These are phyloP conservation scores for Helobdella robusta DNA, from an alignment of 2,888 invertebrate species.

Conservation along the genomic window DNA sequence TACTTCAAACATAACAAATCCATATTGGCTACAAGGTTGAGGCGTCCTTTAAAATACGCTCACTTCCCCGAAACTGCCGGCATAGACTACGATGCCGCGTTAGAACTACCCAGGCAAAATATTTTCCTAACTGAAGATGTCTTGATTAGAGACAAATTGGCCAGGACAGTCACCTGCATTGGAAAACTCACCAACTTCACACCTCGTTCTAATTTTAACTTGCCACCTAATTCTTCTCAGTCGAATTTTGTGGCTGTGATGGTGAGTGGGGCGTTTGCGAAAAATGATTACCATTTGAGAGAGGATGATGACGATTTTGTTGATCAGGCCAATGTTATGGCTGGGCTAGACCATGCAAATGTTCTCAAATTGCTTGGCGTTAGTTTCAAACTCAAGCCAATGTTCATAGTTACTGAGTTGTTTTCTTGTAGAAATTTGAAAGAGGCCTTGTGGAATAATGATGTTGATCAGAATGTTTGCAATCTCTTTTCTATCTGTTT, in stretches of 20 bases:
- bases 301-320: constrained; percentile 34
- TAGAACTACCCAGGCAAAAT: constrained; percentile 29
- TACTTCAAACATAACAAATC: constrained; percentile 35
- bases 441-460: constrained; percentile 28
- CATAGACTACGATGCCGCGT: constrained; percentile 31
- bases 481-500: background rate
- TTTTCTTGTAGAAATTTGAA: constrained; percentile 31
- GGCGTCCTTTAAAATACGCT: constrained; percentile 34
- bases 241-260: background rate
- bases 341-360: constrained; percentile 32
- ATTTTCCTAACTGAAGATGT: constrained; percentile 31
- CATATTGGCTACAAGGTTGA: constrained; percentile 31
- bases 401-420: constrained; percentile 33
- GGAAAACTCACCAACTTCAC: no score
- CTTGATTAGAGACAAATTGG: constrained; percentile 32
- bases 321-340: constrained; percentile 32
- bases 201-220: background rate
- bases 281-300: no score
- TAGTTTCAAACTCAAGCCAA: constrained; percentile 29
- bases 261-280: background rate
- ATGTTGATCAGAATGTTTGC: background rate
- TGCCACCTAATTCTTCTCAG: background rate
- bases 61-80: constrained; percentile 32
- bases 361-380: constrained; percentile 34
- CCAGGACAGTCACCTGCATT: constrained; percentile 33